Conservation (phyloP, 2,888 invertebrate genomes). For the Machimus rusticus region DNA sequence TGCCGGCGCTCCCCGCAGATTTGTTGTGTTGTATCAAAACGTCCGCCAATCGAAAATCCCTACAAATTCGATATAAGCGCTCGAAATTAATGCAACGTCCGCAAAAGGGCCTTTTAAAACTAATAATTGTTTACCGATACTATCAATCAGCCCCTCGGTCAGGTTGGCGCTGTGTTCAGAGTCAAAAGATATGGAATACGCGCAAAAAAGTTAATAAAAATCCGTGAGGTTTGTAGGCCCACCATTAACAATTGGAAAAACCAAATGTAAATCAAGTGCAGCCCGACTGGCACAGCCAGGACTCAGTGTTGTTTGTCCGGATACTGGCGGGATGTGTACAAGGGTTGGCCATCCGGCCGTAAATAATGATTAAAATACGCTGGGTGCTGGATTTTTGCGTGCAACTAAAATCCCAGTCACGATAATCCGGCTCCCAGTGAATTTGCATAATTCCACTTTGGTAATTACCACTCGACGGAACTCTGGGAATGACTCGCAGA, state of each 20-base stretch:
- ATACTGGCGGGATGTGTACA: not conserved
- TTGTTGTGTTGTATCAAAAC: not conserved
- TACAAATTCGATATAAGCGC: not conserved
- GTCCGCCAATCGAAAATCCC: not conserved
- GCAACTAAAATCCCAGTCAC: not conserved
- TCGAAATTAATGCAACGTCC: not conserved
- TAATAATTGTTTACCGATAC: not conserved
- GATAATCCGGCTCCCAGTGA: not conserved
- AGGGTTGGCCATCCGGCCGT: not conserved
- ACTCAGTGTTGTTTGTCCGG: not conserved
- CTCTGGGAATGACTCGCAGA: not conserved
- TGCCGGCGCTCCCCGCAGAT: not conserved
- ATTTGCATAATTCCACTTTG: not conserved
- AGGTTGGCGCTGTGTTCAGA: not conserved
- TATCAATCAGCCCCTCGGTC: not conserved
- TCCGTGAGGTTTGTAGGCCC: not conserved
- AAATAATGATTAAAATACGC: not conserved
- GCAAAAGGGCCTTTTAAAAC: not conserved
- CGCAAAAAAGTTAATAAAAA: not conserved
- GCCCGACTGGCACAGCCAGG: not conserved
- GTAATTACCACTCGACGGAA: not conserved
- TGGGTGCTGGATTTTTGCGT: not conserved
- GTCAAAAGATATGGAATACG: not conserved
- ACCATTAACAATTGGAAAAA: not conserved
- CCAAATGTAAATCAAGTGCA: not conserved